Conservation (phyloP, 2,888 invertebrate genomes). For the Macropis europaea region DNA sequence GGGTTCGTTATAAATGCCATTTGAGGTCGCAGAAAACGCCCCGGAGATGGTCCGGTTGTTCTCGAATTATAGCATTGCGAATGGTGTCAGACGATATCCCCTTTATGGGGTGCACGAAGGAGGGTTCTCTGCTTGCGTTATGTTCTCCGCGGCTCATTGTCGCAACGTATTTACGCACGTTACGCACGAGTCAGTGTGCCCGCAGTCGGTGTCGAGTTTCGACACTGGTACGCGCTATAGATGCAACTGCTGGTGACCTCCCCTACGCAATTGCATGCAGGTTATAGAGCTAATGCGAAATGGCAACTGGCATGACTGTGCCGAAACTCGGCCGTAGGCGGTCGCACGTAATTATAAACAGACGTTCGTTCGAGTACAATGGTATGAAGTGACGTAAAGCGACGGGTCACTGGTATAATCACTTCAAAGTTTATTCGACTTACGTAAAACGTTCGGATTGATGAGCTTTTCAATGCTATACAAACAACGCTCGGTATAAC, state of each 20-base stretch:
- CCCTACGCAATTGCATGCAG: slow-evolving; percentile 32
- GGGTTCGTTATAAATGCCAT: no score
- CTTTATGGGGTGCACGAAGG: background rate
- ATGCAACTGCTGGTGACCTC: slow-evolving; percentile 26
- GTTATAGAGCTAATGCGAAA: slow-evolving; percentile 51
- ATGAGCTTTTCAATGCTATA: no score
- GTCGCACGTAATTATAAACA: slow-evolving; percentile 48
- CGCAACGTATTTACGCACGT: slow-evolving; percentile 17
- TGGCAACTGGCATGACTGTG: slow-evolving; percentile 46
- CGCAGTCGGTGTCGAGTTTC: slow-evolving; percentile 39
- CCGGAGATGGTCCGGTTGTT: background rate
- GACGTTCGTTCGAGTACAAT: slow-evolving; percentile 25
- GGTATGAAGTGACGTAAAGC: no score
- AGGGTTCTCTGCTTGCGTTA: slow-evolving; percentile 15
- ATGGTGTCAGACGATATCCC: slow-evolving; percentile 13
- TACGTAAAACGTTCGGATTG: no score
- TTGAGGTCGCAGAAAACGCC: no score
- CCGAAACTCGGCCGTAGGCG: slow-evolving; percentile 18
- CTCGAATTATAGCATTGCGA: background rate
- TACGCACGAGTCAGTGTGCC: slow-evolving; percentile 14
- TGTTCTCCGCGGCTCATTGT: slow-evolving; percentile 25
- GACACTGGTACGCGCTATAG: background rate
- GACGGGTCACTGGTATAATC: no score
- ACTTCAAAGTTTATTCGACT: no score
- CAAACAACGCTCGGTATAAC: no score